A percentile compares a stretch with the other conserved stretches of the same genome.
These are phyloP conservation scores for Drosophila macrospina DNA, from an alignment of 2,888 invertebrate species.

Conservation along the genomic window DNA sequence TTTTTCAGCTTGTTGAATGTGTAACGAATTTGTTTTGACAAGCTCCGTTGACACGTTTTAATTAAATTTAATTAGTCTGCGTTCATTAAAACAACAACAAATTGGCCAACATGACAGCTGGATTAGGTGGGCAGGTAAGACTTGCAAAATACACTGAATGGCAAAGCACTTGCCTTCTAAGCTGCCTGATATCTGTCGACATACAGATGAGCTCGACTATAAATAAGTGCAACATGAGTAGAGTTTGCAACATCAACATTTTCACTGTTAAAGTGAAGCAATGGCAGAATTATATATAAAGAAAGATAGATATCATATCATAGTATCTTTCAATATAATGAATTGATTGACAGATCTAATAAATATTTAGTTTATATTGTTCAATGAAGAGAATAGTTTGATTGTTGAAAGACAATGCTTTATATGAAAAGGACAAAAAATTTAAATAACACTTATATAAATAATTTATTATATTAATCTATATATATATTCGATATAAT, in stretches of 20 bases:
- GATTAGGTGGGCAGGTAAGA: slow-evolving; percentile 42
- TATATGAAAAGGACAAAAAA: too few species aligned
- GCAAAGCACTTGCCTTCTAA: slow-evolving; percentile 24
- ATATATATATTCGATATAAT: too few species aligned
- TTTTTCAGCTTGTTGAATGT: slow-evolving; percentile 35
- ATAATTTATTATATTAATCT: too few species aligned
- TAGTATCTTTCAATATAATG: too few species aligned
- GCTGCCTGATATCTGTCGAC: slow-evolving; percentile 50
- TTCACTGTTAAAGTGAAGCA: neutral
- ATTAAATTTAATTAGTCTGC: slow-evolving; percentile 79
- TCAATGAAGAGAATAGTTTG: too few species aligned
- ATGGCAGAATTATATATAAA: too few species aligned
- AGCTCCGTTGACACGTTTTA: slow-evolving; percentile 78
- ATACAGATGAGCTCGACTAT: slow-evolving; percentile 28
- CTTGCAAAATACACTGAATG: slow-evolving; percentile 13
- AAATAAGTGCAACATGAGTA: slow-evolving; percentile 58
- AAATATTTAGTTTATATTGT: too few species aligned
- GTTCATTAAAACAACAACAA: slow-evolving; percentile 40
- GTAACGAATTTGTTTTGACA: slow-evolving; percentile 74
- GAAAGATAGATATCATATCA: too few species aligned
- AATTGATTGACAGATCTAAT: too few species aligned
- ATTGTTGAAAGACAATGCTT: too few species aligned
- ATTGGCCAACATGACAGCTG: slow-evolving; percentile 55
- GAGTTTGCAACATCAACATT: slow-evolving; percentile 16
- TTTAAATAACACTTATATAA: too few species aligned